Evolutionary conservation across 1,140 invertebrate genomes (phyloP), one percentile per base, ranked within the genome.

Genomic region (Ectropis grisescens): DNA sequence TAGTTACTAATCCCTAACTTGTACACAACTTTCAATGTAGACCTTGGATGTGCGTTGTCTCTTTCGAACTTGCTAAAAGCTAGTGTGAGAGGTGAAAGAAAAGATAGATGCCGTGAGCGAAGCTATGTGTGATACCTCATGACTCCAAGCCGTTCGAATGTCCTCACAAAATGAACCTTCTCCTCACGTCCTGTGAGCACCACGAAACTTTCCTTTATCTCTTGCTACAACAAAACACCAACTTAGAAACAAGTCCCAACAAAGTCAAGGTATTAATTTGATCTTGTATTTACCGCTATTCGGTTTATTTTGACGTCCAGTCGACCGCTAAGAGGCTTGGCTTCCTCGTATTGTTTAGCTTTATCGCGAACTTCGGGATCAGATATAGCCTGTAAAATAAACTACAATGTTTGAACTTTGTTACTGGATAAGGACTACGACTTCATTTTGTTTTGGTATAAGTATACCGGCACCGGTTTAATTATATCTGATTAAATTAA

Each of bases 131-230:
- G n/a, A n/a, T 53, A 75, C 62, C 62, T 80, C 48, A 83, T 47
- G 25, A 78, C 51, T 8, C 75, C 78, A 10, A 82, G 51, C 25
- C 53, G 52, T 22, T 71, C 52, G 38, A 79, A 82, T 11, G 60
- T 50, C 30, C 48, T 37, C 19, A 56, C 28, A 37, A 61, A 83
- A 31, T 65, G 45, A 13, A 19, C 42, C 32, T 33, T 49, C 32
- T 57, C 50, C 28, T 49, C 45, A 13, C 38, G 49, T 11, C 43
- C 55, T 35, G 35, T 60, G 24, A 72, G 27, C 31, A 65, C 35
- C 10, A 72, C 65, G 41, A 67, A 78, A 65, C 65, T 82, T 56
- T 66, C 79, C 44, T 69, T 82, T 56, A 74, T 78, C 64, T 80
- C 74, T 75, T 74, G 58, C 66, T 76, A 28, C 9, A 35, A 47